Evolutionary conservation across 1,140 invertebrate genomes (phyloP).

Genomic region (Sinella curviseta): DNA sequence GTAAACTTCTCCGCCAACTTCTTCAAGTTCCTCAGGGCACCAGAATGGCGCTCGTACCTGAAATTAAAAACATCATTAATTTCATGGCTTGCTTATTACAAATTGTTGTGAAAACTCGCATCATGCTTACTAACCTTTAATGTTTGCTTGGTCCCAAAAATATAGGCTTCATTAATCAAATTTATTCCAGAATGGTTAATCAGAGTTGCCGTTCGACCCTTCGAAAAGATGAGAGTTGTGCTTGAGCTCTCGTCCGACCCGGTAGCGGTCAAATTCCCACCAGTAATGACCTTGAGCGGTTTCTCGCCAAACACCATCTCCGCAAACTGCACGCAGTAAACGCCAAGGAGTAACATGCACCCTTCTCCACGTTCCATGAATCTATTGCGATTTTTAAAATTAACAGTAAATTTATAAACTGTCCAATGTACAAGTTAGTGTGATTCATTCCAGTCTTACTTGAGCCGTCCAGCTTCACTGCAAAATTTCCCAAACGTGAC

Average conservation of each 20-base stretch:
- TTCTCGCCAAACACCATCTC: constrained; percentile 67
- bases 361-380: constrained; percentile 72
- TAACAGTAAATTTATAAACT: no score
- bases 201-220: constrained; percentile 65
- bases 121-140: no score
- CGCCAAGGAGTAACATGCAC: constrained; percentile 75
- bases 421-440: constrained; percentile 55
- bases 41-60: constrained; percentile 58
- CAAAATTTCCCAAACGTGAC: constrained; percentile 68
- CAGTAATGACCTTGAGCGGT: constrained; percentile 62
- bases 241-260: constrained; percentile 69
- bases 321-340: constrained; percentile 76
- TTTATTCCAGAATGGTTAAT: constrained; percentile 58
- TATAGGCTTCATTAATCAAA: constrained; percentile 66
- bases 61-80: constrained; percentile 11
- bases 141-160: constrained; percentile 68
- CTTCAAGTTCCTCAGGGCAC: constrained; percentile 55
- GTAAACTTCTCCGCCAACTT: constrained; percentile 54
- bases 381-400: no score
- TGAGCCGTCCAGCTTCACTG: constrained; percentile 61
- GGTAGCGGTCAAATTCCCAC: no score
- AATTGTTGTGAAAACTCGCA: constrained; percentile 65
- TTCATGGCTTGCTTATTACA: constrained; percentile 64
- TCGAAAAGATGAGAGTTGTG: constrained; percentile 65
- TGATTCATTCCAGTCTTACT: no score